phyloP scores from a whole-genome alignment of 2,888 invertebrate genomes.

The Polydesmus complanatus region DNA sequence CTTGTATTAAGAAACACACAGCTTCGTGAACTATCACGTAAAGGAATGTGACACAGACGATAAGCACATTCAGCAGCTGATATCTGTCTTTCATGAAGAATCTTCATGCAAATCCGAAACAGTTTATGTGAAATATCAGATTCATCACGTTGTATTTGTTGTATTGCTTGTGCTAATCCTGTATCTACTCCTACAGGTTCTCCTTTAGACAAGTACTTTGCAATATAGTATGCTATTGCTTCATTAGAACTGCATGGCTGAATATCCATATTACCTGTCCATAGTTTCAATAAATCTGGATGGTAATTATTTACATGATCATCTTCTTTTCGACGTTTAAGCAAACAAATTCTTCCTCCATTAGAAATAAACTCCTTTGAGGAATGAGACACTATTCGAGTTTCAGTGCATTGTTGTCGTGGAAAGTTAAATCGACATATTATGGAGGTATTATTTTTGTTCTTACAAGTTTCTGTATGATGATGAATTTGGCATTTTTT shows the following conservation, averaged over 20 bases:
- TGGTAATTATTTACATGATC: slow-evolving; percentile 10
- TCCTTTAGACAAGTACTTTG: background rate
- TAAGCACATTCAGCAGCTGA: background rate
- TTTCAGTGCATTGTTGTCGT: background rate
- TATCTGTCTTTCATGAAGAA: background rate
- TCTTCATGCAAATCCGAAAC: background rate
- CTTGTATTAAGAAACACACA: background rate
- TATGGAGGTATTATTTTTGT: background rate
- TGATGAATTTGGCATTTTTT: slow-evolving; percentile 9
- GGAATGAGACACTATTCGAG: background rate
- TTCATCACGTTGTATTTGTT: too few species aligned
- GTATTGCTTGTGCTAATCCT: too few species aligned
- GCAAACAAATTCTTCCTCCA: background rate
- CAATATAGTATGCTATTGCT: slow-evolving; percentile 1
- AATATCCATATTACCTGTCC: slow-evolving; percentile 14
- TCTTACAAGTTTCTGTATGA: slow-evolving; percentile 11
- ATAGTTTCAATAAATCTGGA: background rate
- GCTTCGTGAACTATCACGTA: background rate
- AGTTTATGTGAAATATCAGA: too few species aligned
- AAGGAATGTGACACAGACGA: background rate
- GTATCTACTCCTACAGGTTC: background rate
- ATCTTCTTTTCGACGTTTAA: slow-evolving; percentile 2
- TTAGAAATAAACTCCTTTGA: slow-evolving; percentile 5
- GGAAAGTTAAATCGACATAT: slow-evolving; percentile 14
- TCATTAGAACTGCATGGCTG: slow-evolving; percentile 4